These are phyloP conservation scores for Agapostemon virescens DNA, from an alignment of 2,888 invertebrate species.

Conservation along the genomic window DNA sequence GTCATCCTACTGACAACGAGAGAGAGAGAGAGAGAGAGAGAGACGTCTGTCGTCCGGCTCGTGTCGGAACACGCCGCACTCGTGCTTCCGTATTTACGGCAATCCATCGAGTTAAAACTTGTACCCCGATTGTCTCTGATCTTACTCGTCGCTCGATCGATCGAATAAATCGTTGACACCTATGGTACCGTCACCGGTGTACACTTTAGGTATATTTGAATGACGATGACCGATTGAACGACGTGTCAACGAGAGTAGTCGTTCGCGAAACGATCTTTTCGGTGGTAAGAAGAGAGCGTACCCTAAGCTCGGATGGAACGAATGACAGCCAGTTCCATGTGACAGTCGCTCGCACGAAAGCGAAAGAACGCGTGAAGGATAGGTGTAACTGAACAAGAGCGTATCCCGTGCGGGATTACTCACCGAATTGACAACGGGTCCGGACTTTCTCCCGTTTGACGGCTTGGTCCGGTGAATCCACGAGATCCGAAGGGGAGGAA, in stretches of 20 bases:
- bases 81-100: conserved; percentile 29
- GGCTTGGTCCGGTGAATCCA: conserved; percentile 42
- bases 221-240: background rate
- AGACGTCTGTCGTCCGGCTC: conserved; percentile 14
- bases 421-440: conserved; percentile 50
- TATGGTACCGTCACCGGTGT: background rate
- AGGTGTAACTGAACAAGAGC: background rate
- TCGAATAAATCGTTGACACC: background rate
- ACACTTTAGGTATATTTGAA: background rate
- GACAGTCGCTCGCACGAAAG: background rate
- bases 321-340: background rate
- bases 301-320: background rate
- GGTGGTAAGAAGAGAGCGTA: background rate
- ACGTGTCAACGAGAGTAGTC: background rate
- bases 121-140: background rate
- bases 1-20: conserved; percentile 35
- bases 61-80: conserved; percentile 35
- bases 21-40: too few species aligned
- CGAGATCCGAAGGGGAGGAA: conserved; percentile 28
- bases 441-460: conserved; percentile 19
- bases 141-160: background rate
- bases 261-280: background rate
- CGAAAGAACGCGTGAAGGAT: background rate
- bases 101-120: background rate
- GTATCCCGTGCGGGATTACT: conserved; percentile 25